Evolutionary conservation across 2,888 invertebrate species (phyloP).

Genomic region (Apamea monoglypha): DNA sequence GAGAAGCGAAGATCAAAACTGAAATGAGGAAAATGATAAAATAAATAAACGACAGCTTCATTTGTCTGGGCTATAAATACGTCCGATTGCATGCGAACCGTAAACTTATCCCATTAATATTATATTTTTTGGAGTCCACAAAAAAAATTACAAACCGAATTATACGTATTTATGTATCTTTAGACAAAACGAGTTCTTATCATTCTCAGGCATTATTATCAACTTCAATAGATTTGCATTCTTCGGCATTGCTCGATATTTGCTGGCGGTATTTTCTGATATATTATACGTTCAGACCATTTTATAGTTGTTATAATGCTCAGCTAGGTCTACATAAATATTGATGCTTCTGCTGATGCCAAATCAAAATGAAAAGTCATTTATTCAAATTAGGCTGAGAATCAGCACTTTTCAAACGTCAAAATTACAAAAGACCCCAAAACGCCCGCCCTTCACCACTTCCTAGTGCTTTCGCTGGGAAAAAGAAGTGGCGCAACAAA

Average conservation of each 20-base stretch:
- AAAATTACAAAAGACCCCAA: too few species aligned
- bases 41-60: not conserved
- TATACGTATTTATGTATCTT: not conserved
- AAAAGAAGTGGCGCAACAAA: too few species aligned
- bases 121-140: not conserved
- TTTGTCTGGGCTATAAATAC: not conserved
- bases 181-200: constrained; percentile 26
- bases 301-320: not conserved
- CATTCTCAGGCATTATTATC: constrained; percentile 14
- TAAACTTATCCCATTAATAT: not conserved
- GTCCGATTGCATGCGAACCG: not conserved
- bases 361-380: not conserved
- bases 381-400: too few species aligned
- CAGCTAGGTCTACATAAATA: not conserved
- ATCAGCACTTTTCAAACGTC: too few species aligned
- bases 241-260: not conserved
- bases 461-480: too few species aligned
- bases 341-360: not conserved
- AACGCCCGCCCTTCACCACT: too few species aligned
- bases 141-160: not conserved
- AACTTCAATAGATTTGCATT: constrained; percentile 19
- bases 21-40: constrained; percentile 66
- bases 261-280: constrained; percentile 5
- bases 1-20: constrained; percentile 66
- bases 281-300: not conserved